Percentiles rank a stretch among this genome's conserved stretches.
Evolutionary conservation across 2,888 invertebrate genomes (phyloP).

Genomic region (Pseudococcus jackbeardsleyi): DNA sequence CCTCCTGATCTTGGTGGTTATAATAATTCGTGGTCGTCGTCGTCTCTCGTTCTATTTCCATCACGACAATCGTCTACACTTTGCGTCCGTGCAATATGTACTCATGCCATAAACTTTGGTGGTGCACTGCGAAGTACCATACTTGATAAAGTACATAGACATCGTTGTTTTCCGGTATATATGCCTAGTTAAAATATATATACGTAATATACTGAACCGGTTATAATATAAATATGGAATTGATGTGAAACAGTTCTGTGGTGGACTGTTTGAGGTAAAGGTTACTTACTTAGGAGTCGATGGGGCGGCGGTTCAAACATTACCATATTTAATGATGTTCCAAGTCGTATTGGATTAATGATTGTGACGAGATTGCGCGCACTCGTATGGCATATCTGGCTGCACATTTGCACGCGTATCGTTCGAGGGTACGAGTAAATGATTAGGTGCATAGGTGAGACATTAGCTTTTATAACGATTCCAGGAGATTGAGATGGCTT

Average conservation of each 20-base stretch:
- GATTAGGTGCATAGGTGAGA: not conserved
- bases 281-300: not conserved
- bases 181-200: not conserved
- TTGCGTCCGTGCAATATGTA: no score
- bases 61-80: no score
- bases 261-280: not conserved
- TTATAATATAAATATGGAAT: conserved; percentile 31
- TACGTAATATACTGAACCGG: not conserved
- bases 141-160: not conserved
- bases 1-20: not conserved
- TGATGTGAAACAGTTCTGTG: conserved; percentile 26
- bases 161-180: conserved; percentile 17
- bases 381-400: not conserved
- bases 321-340: conserved; percentile 33
- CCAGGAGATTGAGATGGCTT: not conserved
- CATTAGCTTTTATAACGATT: not conserved
- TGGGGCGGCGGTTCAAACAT: conserved; percentile 5
- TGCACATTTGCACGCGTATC: not conserved
- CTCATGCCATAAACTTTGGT: no score
- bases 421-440: not conserved
- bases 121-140: no score
- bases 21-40: not conserved
- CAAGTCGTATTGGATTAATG: conserved; percentile 38
- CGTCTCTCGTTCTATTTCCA: not conserved
- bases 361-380: conserved; percentile 16